Evolutionary conservation across 1,140 invertebrate genomes (phyloP), one percentile per base, ranked within the genome.

Genomic region (Hycleus cichorii): DNA sequence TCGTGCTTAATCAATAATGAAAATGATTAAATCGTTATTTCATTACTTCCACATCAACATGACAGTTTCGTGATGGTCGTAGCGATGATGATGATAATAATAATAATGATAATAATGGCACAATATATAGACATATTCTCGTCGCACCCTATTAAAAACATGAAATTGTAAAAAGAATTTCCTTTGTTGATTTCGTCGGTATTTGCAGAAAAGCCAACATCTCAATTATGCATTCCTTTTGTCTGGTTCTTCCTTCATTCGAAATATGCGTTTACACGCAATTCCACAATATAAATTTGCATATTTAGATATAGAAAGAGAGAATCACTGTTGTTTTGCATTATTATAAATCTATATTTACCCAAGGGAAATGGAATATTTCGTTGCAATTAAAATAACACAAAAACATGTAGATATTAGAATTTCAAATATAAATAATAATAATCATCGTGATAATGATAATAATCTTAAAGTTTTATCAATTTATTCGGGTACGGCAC

Each of bases 151-250:
- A 7, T 32, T 4, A 32, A 4, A 32, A 32, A 32, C 4, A 32
- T 32, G 7, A 43, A 52, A 25, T 10, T 40, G 4, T 46, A 53
- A 53, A 45, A 47, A 57, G 54, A 57, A 47, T 42, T 48, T 57
- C 48, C 54, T 47, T 57, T 57, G 54, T 57, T 57, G 54, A 57
- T 57, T 57, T 44, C 45, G 42, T 38, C 46, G 47, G 54, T 57
- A 57, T 57, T 57, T 57, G 47, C 54, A 48, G 46, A 57, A 49
- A 57, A 43, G 54, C 54, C 54, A 49, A 57, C 54, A 47, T 57
- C 54, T 57, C 54, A 57, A 57, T 57, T 57, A 57, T 57, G 47
- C 47, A 57, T 57, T 57, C 54, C 54, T 47, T 47, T 57, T 57
- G 54, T 32, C 32, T 32, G 48, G 54, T 43, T 57, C 54, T 57